Percentiles rank a stretch among this genome's conserved stretches.
Conservation (phyloP, 2,888 invertebrate species). For the Phrixothrix hirtus region DNA sequence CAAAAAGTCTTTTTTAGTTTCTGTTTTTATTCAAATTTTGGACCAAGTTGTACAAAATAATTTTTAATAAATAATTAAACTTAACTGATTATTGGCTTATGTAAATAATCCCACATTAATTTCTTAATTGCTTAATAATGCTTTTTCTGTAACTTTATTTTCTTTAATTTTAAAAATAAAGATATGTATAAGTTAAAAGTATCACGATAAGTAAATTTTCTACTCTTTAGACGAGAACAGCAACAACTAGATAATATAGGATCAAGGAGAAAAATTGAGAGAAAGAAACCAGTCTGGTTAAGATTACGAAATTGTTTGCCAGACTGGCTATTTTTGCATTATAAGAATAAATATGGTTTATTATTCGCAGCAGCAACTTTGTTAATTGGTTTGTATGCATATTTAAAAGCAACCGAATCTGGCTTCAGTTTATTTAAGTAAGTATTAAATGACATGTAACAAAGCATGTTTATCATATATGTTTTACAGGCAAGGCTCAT, state of each 20-base stretch:
- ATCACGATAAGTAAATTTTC: conserved; percentile 2
- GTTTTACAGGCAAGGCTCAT: conserved; percentile 41
- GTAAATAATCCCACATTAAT: too few species aligned
- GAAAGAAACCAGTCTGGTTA: conserved; percentile 48
- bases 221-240: conserved; percentile 61
- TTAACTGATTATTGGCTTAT: too few species aligned
- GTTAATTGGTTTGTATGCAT: conserved; percentile 63
- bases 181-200: not conserved
- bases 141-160: not conserved
- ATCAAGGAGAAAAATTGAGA: conserved; percentile 56
- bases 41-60: too few species aligned
- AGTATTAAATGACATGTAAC: conserved; percentile 28
- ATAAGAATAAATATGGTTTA: conserved; percentile 54
- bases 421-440: conserved; percentile 47
- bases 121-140: too few species aligned
- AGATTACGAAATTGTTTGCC: conserved; percentile 51
- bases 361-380: conserved; percentile 62
- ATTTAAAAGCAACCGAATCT: conserved; percentile 57
- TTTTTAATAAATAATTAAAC: too few species aligned
- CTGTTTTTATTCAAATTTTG: too few species aligned
- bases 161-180: not conserved
- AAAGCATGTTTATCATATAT: conserved; percentile 12
- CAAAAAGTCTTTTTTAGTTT: too few species aligned
- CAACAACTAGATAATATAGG: conserved; percentile 63
- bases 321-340: conserved; percentile 55